Evolutionary conservation across 92 coral and sea anemone species (phyloP).

Genomic region (Phymanthus crucifer): DNA sequence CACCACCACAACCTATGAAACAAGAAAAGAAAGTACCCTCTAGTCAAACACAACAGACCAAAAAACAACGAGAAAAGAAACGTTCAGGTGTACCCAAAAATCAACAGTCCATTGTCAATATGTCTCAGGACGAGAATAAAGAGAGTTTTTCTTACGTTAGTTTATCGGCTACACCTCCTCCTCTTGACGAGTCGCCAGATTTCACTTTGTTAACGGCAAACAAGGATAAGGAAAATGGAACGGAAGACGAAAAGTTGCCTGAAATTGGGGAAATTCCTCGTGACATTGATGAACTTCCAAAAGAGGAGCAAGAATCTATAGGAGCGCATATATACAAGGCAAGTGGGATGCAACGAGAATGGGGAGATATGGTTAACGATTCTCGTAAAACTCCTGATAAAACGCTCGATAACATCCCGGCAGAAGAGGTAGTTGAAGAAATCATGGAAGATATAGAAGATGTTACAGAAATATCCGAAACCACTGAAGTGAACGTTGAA

Average conservation of each 20-base stretch:
- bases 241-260: not conserved
- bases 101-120: conserved; percentile 16
- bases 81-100: not conserved
- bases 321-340: conserved; percentile 50
- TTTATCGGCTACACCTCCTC: conserved; percentile 37
- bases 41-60: not conserved
- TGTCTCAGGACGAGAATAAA: conserved; percentile 14
- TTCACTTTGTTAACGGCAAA: conserved; percentile 8
- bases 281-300: conserved; percentile 4
- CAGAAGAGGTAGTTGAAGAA: conserved; percentile 30
- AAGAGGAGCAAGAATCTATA: conserved; percentile 22
- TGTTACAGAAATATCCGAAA: conserved; percentile 3
- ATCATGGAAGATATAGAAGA: conserved; percentile 4
- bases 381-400: conserved; percentile 29
- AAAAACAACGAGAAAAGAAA: not conserved
- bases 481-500: not conserved
- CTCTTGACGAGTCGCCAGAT: conserved; percentile 40
- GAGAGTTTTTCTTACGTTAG: conserved; percentile 34
- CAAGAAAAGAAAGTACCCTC: not conserved
- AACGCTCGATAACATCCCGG: conserved; percentile 49
- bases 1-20: not conserved
- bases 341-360: conserved; percentile 56
- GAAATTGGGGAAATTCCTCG: not conserved
- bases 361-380: conserved; percentile 56
- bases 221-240: not conserved